Conservation (phyloP, 2,888 invertebrate species). For the Apodemia hepburni region DNA sequence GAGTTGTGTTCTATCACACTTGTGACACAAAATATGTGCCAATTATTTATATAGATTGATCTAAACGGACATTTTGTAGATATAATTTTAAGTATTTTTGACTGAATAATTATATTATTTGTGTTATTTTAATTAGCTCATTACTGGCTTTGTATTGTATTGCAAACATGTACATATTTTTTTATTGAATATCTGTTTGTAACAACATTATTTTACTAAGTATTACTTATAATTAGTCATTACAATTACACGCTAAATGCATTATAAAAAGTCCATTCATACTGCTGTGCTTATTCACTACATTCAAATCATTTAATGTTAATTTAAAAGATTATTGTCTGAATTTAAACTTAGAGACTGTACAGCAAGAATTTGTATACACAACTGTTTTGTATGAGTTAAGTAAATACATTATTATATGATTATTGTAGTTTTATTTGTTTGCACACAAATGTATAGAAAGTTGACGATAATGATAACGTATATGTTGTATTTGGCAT, state of each 20-base stretch:
- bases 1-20: conserved; percentile 27
- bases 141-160: conserved; percentile 4
- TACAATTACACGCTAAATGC: background rate
- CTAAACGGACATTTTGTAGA: conserved; percentile 31
- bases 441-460: background rate
- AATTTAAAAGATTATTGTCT: conserved; percentile 35
- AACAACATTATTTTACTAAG: conserved; percentile 13
- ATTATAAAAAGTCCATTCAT: background rate
- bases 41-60: conserved; percentile 28
- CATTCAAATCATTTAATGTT: conserved; percentile 3
- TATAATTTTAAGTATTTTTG: conserved; percentile 34
- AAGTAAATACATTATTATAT: conserved; percentile 41
- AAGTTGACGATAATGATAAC: too few relatives aligned
- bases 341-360: conserved; percentile 56
- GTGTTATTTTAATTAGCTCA: conserved; percentile 18
- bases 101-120: conserved; percentile 37
- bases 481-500: too few relatives aligned
- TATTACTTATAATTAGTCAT: conserved; percentile 9
- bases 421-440: conserved; percentile 22
- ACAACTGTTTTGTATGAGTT: conserved; percentile 70
- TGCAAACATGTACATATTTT: conserved; percentile 8
- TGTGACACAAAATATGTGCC: conserved; percentile 31
- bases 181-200: conserved; percentile 4
- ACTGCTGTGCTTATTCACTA: conserved; percentile 7
- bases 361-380: conserved; percentile 67